Conservation (phyloP, 2,888 invertebrate species). For the Smittia aterrima region DNA sequence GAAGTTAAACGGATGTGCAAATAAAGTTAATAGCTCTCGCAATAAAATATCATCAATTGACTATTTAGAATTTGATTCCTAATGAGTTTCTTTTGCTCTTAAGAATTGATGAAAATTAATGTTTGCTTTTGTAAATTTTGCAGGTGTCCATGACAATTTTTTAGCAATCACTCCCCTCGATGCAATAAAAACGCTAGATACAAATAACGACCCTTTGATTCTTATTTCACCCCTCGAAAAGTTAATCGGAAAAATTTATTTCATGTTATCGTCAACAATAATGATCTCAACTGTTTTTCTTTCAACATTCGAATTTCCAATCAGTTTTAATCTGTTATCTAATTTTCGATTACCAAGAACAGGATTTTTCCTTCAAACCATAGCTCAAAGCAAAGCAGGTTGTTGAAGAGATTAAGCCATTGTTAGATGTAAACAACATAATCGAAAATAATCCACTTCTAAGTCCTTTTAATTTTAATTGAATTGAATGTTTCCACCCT, state of each 20-base stretch:
- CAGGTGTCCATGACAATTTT: too few species aligned
- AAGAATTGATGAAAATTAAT: too few species aligned
- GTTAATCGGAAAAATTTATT: constrained; percentile 36
- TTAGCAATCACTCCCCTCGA: too few species aligned
- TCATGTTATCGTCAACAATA: neutral
- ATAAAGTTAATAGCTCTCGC: too few species aligned
- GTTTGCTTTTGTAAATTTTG: too few species aligned
- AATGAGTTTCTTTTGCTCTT: too few species aligned
- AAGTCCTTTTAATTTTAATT: constrained; percentile 35
- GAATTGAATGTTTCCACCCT: constrained; percentile 22
- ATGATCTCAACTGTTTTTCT: constrained; percentile 8
- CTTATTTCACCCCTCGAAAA: constrained; percentile 17
- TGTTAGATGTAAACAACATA: constrained; percentile 42
- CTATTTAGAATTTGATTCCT: too few species aligned
- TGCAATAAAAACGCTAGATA: neutral
- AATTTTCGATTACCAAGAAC: constrained; percentile 26
- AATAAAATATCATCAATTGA: too few species aligned
- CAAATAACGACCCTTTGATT: constrained; percentile 31
- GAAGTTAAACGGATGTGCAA: neutral
- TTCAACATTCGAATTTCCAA: neutral
- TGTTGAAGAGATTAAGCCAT: constrained; percentile 33
- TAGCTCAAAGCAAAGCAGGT: neutral
- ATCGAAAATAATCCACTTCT: constrained; percentile 32
- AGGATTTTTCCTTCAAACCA: neutral
- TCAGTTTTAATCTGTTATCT: constrained; percentile 7